Conservation (phyloP, 2,797 vertebrate genomes). For the Syncerus caffer region DNA sequence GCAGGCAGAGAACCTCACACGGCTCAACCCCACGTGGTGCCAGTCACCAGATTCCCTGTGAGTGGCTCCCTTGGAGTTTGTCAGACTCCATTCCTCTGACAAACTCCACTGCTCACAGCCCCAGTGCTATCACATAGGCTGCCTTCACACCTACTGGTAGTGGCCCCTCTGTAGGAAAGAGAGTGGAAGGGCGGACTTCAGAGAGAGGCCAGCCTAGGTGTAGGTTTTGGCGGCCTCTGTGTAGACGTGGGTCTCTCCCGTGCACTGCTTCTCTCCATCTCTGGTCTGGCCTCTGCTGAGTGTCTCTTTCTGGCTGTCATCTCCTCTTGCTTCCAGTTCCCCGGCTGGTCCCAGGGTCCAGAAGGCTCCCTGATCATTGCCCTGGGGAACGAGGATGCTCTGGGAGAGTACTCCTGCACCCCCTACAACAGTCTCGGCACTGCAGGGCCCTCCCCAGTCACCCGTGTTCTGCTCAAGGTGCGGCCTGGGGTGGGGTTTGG, state of each 20-base stretch:
- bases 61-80: not conserved
- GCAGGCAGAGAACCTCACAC: not conserved
- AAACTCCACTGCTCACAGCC: not conserved
- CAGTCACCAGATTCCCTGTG: not conserved
- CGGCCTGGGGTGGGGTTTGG: not conserved
- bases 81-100: not conserved
- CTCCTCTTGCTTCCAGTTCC: conserved; percentile 82
- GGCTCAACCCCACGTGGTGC: not conserved
- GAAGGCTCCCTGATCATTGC: conserved; percentile 93
- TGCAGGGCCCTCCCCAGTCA: conserved; percentile 90
- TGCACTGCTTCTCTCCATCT: not conserved
- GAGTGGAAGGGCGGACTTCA: conserved; percentile 54
- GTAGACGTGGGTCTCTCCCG: not conserved
- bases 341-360: conserved; percentile 91
- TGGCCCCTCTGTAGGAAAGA: not conserved
- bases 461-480: conserved; percentile 92
- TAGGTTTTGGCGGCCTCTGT: not conserved
- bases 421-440: conserved; percentile 96
- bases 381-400: conserved; percentile 91
- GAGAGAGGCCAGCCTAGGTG: rapidly evolving
- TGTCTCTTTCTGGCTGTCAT: not conserved
- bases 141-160: not conserved
- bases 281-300: not conserved
- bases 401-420: conserved; percentile 93
- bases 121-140: not conserved